phyloP scores from a whole-genome alignment of 2,797 vertebrate species.

The Anomalospiza imberbis region DNA sequence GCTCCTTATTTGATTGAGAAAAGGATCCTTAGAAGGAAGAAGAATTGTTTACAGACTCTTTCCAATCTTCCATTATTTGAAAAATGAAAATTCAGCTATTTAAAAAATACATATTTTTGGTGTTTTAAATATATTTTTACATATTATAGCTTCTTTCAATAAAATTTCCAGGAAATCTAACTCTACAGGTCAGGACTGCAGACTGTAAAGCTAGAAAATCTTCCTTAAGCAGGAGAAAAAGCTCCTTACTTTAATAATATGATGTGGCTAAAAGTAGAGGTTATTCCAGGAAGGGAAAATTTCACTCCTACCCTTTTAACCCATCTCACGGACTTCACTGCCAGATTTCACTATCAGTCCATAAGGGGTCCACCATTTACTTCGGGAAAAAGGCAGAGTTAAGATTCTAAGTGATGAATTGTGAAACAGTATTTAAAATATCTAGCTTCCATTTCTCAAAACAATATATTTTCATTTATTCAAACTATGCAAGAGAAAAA shows the following conservation, averaged over 20 bases:
- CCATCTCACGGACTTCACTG: not conserved
- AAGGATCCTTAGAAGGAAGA: not conserved
- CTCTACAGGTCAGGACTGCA: not conserved
- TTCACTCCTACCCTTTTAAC: not conserved
- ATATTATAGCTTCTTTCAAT: not conserved
- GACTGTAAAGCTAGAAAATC: not conserved
- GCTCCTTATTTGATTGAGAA: not conserved
- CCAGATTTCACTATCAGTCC: not conserved
- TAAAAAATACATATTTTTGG: fast-evolving
- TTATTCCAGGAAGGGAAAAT: not conserved
- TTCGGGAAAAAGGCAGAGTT: not conserved
- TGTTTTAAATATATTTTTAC: not conserved
- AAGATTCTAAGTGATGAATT: not conserved
- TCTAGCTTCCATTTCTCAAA: not conserved
- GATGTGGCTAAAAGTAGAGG: not conserved
- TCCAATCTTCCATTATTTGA: not conserved
- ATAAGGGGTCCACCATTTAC: not conserved
- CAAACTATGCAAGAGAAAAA: not conserved
- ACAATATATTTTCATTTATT: not conserved
- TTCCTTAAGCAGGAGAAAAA: not conserved
- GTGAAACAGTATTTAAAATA: not conserved
- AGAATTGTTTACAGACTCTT: not conserved
- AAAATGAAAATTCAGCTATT: not conserved
- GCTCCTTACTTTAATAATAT: not conserved
- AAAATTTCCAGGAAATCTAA: not conserved